phyloP scores from a whole-genome alignment of 2,888 invertebrate species.

The Agonopterix subpropinquella region DNA sequence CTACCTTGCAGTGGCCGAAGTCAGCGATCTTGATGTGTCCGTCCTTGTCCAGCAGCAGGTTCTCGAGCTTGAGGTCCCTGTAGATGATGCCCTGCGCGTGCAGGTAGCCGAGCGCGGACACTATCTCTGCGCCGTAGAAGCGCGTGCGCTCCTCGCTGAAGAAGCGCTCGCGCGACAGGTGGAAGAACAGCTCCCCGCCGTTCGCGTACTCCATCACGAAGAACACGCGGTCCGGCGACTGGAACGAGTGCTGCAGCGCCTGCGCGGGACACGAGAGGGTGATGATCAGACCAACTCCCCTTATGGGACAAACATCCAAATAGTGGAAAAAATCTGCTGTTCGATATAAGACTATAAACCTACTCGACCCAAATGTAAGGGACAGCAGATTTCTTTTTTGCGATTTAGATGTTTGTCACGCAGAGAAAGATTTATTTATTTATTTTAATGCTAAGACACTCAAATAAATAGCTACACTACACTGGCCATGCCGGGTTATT shows the following conservation, averaged over 20 bases:
- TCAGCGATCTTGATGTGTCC: conserved; percentile 99
- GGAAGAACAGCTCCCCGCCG: conserved; percentile 99
- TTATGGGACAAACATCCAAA: too few relatives aligned
- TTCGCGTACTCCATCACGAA: conserved; percentile 99
- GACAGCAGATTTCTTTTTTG: too few relatives aligned
- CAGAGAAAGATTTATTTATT: too few relatives aligned
- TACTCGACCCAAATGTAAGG: too few relatives aligned
- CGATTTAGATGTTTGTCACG: too few relatives aligned
- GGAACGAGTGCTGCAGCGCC: conserved; percentile 99
- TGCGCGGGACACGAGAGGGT: too few relatives aligned
- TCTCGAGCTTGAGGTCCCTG: conserved; percentile 98
- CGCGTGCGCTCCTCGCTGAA: conserved; percentile 96
- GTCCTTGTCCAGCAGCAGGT: conserved; percentile 97
- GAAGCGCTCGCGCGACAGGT: conserved; percentile 90
- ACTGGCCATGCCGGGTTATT: too few relatives aligned
- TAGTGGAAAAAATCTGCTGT: too few relatives aligned
- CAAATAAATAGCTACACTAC: too few relatives aligned
- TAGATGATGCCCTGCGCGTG: conserved; percentile 91
- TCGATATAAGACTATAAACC: too few relatives aligned
- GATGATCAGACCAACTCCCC: too few relatives aligned
- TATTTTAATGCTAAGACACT: too few relatives aligned
- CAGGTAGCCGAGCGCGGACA: conserved; percentile 92
- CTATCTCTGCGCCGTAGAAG: conserved; percentile 99
- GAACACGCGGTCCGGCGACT: conserved; percentile 97
- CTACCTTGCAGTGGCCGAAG: conserved; percentile 99